Base-by-base conservation (phyloP, 1,140 invertebrate species). In the Hyphantria cunea region DNA sequence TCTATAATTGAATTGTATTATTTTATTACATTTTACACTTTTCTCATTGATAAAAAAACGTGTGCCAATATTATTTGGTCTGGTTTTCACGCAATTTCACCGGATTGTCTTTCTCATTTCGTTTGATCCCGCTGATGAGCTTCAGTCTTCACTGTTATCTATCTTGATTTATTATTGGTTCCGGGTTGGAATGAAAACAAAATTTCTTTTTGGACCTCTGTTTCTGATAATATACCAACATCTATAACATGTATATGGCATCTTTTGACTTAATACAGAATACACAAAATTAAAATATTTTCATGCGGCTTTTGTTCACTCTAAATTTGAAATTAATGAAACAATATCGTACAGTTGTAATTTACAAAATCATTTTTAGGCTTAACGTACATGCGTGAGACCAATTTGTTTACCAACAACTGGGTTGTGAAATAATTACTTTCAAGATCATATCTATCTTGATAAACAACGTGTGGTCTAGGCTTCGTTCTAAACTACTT, bases 131-230 rank as follows among this genome's bases (percentile, higher is more conserved):
- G 44, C 33, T 15, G 15, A 15, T 13, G 17, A 25, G 17, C 17
- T 48, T 58, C 55, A 58, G 55, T 58, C 55, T 58, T 58, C 33
- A 31, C 55, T 56, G 32, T 34, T 55, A 58, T 49, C 33, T 25
- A 14, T 49, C 32, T 49, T 49, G 45, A 33, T 34, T 58, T 34
- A 48, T 32, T 58, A 39, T 39, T 8, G 8, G 14, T 49, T 34
- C 37, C 25, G 44, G 33, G 25, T 58, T 58, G 44, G 55, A 48
- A 58, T 58, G 55, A 58, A 58, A 58, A 37, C 39, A 48, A 58
- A 39, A 49, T 58, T 49, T 33, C 44, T 58, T 37, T 37, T 58
- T 58, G 55, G 55, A 58, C 55, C 55, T n/a, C 55, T 39, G 55
- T 58, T 58, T 13, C 55, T 58, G 55, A 58, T 49, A 33, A n/a